These are phyloP conservation scores for Alosa sapidissima DNA, from an alignment of 2,797 vertebrate species.

Conservation along the genomic window DNA sequence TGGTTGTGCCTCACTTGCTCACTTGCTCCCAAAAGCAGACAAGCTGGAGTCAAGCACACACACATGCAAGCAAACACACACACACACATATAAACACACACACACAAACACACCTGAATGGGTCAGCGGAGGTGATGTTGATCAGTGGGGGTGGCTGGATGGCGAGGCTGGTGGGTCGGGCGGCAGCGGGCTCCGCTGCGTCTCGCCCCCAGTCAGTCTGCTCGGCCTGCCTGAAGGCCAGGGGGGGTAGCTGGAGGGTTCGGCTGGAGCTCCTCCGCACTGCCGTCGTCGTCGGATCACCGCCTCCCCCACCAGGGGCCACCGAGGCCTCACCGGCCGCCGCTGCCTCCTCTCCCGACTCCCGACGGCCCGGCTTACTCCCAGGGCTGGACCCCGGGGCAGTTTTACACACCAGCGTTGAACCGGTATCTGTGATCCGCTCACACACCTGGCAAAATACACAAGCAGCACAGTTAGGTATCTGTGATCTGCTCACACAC, in stretches of 20 bases:
- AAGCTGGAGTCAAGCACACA: background rate
- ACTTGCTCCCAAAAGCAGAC: no score
- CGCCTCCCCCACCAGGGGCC: background rate
- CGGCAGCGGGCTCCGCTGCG: slow-evolving; percentile 57
- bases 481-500: no score
- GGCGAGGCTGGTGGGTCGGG: slow-evolving; percentile 73
- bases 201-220: slow-evolving; percentile 79
- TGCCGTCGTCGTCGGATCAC: slow-evolving; percentile 60
- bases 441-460: no score
- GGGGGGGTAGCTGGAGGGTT: slow-evolving; percentile 78
- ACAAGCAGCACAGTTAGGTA: no score
- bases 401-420: background rate
- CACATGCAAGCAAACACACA: no score
- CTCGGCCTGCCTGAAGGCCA: slow-evolving; percentile 80
- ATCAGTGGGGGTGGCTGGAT: slow-evolving; percentile 78
- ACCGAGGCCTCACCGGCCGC: slow-evolving; percentile 25
- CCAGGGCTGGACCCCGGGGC: background rate
- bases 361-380: background rate
- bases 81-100: slow-evolving; percentile 1
- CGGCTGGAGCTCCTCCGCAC: slow-evolving; percentile 77
- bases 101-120: slow-evolving; percentile 26
- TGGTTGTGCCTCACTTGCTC: background rate
- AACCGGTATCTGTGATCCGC: background rate
- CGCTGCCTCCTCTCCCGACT: background rate
- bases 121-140: slow-evolving; percentile 80